These are phyloP conservation scores for Pardalotus punctatus DNA, from an alignment of 2,113 vertebrate species.

Conservation along the genomic window DNA sequence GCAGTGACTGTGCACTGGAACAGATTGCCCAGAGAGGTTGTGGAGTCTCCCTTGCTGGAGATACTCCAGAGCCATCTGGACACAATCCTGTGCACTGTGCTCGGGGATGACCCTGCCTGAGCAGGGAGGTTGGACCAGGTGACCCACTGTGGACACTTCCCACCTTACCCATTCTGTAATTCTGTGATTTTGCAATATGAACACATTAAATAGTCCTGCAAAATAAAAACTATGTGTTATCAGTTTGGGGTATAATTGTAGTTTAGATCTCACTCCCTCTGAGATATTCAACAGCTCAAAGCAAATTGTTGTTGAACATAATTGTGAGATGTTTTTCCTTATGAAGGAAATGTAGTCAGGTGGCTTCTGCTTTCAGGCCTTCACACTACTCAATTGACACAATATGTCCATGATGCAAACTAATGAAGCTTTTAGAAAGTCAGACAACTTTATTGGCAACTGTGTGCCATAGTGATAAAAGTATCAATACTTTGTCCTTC, in stretches of 20 bases:
- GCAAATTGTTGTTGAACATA: neutral
- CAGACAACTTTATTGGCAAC: neutral
- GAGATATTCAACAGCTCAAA: neutral
- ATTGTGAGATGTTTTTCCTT: neutral
- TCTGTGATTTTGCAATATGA: neutral
- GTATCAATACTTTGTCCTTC: neutral
- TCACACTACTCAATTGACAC: neutral
- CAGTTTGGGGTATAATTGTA: neutral
- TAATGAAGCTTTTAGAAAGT: neutral
- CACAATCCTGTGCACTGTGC: neutral
- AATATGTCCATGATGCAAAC: neutral
- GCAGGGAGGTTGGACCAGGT: neutral
- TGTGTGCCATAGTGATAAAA: neutral
- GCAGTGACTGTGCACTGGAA: neutral
- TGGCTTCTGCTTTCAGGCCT: neutral
- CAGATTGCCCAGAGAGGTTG: neutral
- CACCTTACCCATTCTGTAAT: neutral
- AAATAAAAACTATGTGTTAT: neutral
- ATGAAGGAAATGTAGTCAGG: neutral
- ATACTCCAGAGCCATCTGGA: neutral
- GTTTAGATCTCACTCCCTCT: neutral
- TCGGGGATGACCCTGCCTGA: neutral
- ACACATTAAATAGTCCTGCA: neutral
- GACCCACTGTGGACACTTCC: neutral
- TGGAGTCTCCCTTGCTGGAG: neutral